Evolutionary conservation across 2,113 vertebrate genomes (phyloP).

Genomic region (Erythrocercus mccallii): DNA sequence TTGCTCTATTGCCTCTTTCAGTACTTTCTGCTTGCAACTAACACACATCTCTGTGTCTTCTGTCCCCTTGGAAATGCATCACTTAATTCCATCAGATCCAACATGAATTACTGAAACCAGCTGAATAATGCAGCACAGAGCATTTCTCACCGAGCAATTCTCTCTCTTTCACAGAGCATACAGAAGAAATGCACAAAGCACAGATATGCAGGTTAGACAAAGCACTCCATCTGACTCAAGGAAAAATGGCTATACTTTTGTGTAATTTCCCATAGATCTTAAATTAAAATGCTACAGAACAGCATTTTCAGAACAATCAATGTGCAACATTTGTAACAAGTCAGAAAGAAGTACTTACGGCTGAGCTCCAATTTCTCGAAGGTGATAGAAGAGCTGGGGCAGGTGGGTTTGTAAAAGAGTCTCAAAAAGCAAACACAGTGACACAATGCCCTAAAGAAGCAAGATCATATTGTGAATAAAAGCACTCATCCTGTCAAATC

Average conservation of each 20-base stretch:
- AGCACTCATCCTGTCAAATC: not conserved
- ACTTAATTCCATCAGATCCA: not conserved
- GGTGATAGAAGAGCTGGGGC: constrained; percentile 96
- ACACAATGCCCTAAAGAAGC: constrained; percentile 87
- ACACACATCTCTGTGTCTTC: not conserved
- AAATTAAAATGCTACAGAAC: not conserved
- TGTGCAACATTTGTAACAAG: not conserved
- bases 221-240: not conserved
- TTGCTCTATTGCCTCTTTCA: not conserved
- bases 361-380: constrained; percentile 93
- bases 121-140: not conserved
- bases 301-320: not conserved
- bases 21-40: not conserved
- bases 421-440: constrained; percentile 95
- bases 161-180: not conserved
- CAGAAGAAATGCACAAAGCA: not conserved
- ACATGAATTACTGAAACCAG: not conserved
- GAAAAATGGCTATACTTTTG: not conserved
- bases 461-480: not conserved
- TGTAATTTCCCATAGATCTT: not conserved
- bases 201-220: not conserved
- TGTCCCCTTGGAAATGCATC: not conserved
- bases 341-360: constrained; percentile 82
- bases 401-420: constrained; percentile 92
- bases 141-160: not conserved